Base-by-base conservation (phyloP, 2,888 invertebrate genomes). In the Bhutanitis thaidina region DNA sequence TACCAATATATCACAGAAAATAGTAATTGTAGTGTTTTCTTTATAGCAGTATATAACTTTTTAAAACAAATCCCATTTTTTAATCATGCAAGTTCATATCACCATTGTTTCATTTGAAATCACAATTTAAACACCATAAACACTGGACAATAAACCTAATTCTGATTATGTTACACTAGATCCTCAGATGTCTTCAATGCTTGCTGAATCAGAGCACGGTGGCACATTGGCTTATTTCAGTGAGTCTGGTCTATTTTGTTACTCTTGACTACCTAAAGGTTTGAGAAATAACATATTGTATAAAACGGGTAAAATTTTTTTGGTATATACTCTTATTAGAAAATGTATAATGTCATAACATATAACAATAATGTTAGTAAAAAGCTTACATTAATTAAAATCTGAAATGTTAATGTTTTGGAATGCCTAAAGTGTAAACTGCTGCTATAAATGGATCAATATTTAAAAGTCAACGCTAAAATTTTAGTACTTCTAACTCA, bases 171-270 rank as follows among this genome's bases (percentile, higher is more conserved):
- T 72, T 79, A 79, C 66, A 75, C 77, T 80, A 78, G 91, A 93
- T 94, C 93, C 93, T 94, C 94, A 94, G 94, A 94, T 94, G 94
- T 94, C 94, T 93, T 94, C 94, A 94, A 94, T 94, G 94, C 94
- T 94, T 94, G 94, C 94, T 94, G 94, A 92, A 92, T 94, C 92
- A 92, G 92, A 91, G 91, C 93, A 79, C 72, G 74, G 77, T 75
- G 86, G 80, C 61, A 55, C 55, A 57, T 57, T 41, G 47, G 57
- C 56, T 59, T 58, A 49, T 57, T 61, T 54, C 48, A 55, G 49
- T 57, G 46, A 40, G 14, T 34, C 46, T 13, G 34, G n/a, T 34
- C 5, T 59, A 67, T 71, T 76, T 71, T 73, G 73, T 80, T 79
- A 69, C 69, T 74, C 73, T 71, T 74, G 76, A 76, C 60, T 61